Percentiles rank a stretch among this genome's conserved stretches.
phyloP scores from a whole-genome alignment of 2,888 invertebrate species.

The Sarcophaga carnaria region DNA sequence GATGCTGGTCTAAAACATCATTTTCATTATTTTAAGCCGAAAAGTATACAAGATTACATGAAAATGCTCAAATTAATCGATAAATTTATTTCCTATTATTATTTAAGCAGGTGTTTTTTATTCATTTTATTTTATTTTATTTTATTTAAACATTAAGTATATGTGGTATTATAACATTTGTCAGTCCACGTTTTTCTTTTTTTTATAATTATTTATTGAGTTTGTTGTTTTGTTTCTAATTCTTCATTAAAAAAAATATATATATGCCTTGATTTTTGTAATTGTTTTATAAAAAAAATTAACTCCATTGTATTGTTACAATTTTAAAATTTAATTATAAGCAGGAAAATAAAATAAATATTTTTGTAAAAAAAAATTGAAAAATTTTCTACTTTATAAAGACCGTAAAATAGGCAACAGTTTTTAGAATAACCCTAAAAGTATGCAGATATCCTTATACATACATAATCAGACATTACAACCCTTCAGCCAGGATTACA shows the following conservation, averaged over 20 bases:
- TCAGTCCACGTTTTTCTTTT: not conserved
- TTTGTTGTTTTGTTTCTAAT: not conserved
- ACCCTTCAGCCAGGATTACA: too few relatives aligned
- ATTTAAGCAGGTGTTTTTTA: slow-evolving; percentile 43
- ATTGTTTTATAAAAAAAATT: not conserved
- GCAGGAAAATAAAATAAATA: slow-evolving; percentile 22
- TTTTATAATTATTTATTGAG: not conserved
- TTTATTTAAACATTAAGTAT: slow-evolving; percentile 31
- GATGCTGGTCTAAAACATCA: not conserved
- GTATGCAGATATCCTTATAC: too few relatives aligned
- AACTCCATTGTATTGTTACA: too few relatives aligned
- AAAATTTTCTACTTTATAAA: slow-evolving; percentile 9
- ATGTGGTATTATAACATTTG: slow-evolving; percentile 15
- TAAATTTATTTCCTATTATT: not conserved
- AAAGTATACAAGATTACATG: slow-evolving; percentile 67
- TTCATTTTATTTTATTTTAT: not conserved
- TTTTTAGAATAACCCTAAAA: not conserved
- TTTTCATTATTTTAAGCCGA: slow-evolving; percentile 57
- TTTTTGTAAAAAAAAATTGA: slow-evolving; percentile 29
- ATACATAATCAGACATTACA: too few relatives aligned
- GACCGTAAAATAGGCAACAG: not conserved
- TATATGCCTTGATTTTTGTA: slow-evolving; percentile 23
- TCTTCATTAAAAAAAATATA: not conserved
- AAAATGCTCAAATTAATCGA: not conserved
- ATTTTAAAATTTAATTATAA: slow-evolving; percentile 23